These are phyloP conservation scores for Nomada fucata DNA, from an alignment of 2,888 invertebrate species.

Conservation along the genomic window DNA sequence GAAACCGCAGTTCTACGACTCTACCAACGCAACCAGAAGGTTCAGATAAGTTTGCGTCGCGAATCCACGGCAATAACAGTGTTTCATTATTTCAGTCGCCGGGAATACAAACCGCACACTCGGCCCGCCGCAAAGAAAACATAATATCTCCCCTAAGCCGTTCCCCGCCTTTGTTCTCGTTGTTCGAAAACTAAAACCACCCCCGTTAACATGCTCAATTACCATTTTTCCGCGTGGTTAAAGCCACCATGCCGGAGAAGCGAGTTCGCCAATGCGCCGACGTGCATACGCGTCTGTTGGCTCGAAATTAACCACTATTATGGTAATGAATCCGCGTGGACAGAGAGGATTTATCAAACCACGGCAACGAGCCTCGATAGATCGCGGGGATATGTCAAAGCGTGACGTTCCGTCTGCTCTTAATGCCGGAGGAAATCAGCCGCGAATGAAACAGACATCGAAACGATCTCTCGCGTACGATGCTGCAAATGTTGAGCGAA, in stretches of 20 bases:
- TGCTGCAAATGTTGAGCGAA: slow-evolving; percentile 27
- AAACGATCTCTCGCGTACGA: slow-evolving; percentile 6
- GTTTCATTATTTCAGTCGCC: slow-evolving; percentile 10
- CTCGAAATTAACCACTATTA: slow-evolving; percentile 11
- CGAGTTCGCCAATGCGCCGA: neutral
- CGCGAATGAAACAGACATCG: slow-evolving; percentile 23
- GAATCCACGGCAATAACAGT: slow-evolving; percentile 2
- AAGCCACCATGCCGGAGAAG: neutral
- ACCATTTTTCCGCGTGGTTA: neutral
- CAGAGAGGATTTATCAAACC: slow-evolving; percentile 24
- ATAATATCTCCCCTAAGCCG: neutral
- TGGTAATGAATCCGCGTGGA: slow-evolving; percentile 17
- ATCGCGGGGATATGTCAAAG: slow-evolving; percentile 37
- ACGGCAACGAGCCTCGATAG: slow-evolving; percentile 5
- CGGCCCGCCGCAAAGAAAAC: slow-evolving; percentile 6
- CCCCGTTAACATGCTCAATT: neutral
- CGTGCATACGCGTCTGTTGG: neutral
- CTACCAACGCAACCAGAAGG: neutral
- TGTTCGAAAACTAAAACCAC: neutral
- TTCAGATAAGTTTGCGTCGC: neutral
- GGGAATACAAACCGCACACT: neutral
- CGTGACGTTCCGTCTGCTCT: slow-evolving; percentile 28
- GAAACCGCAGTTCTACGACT: neutral
- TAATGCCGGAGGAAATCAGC: slow-evolving; percentile 35
- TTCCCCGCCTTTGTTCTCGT: neutral